Evolutionary conservation across 2,113 vertebrate species (phyloP), one percentile per base, ranked within the genome.

Genomic region (Eleginops maclovinus): DNA sequence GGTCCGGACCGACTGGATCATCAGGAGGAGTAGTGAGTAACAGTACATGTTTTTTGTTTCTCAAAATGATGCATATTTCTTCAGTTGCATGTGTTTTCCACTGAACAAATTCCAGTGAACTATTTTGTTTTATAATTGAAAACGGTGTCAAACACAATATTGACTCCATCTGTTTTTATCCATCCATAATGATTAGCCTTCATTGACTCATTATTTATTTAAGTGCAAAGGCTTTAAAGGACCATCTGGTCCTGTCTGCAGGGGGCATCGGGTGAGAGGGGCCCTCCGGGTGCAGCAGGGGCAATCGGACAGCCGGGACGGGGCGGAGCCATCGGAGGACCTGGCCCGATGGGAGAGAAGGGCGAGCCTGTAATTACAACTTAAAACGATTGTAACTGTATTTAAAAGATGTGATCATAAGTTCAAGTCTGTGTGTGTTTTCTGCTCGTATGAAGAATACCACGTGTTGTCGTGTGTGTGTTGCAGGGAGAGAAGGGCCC

Each of bases 311-410:
- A 98, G 50, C 97, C 98, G 4, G 98, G 98, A 21, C 93, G 96
- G 70, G 91, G 94, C 0, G 98, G 98, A 21, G 84, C 96, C 0
- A 92, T 96, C 51, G 98, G 98, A 14, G 96, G 96, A 49, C 90
- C 95, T 0, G 98, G 98, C 75, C 96, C 98, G 0, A 94, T 96
- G 51, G 98, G 98, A 79, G 98, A 99, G 91, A 99, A 99, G 85
- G 98, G 98, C 64, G 94, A 97, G 11, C 98, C 97, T 40, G 98
- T 99, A 93, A 96, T 92, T 93, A 79, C 17, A 53, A 26, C 26
- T n/a, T 2, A 36, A 8, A 36, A 36, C 31, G 54, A 10, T 24
- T 19, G 0, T 26, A 47, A 7, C 9, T 58, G 14, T 14, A 11
- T 60, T 61, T n/a, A n/a, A n/a, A n/a, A n/a, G n/a, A n/a, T n/a